Conservation (phyloP, 2,113 vertebrate species). For the Pterophyllum scalare region DNA sequence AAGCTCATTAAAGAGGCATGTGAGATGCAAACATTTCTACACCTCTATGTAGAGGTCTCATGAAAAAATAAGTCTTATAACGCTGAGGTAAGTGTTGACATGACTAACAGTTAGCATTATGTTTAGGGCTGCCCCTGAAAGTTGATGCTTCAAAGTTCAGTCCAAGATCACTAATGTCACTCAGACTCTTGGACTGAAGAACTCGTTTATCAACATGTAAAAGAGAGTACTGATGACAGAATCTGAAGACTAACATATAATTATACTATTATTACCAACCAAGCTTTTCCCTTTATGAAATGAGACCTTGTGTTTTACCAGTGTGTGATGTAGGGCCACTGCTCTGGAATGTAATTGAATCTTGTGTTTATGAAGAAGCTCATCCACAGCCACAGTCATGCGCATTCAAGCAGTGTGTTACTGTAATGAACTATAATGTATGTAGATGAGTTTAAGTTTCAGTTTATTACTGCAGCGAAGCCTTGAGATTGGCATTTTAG, state of each 20-base stretch:
- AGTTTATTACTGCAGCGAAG: too few species aligned
- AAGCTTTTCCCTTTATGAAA: neutral
- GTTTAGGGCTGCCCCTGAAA: neutral
- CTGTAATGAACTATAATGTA: too few species aligned
- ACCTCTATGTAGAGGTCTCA: neutral
- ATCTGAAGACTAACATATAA: neutral
- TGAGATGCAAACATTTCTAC: neutral
- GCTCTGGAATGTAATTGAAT: neutral
- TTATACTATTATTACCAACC: neutral
- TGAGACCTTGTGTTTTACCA: neutral
- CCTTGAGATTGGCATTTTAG: too few species aligned
- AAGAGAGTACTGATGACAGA: neutral
- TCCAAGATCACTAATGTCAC: neutral
- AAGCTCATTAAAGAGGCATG: constrained; percentile 1
- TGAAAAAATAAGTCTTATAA: neutral
- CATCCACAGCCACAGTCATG: neutral
- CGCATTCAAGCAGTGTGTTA: neutral
- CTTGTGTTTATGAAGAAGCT: neutral
- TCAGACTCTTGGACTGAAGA: neutral
- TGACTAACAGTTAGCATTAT: neutral
- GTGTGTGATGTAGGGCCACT: neutral
- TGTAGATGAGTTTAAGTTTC: too few species aligned
- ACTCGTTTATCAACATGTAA: neutral
- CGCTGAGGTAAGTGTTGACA: neutral
- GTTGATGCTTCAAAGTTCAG: neutral